phyloP scores from a whole-genome alignment of 2,888 invertebrate genomes.

The Elmis aenea region DNA sequence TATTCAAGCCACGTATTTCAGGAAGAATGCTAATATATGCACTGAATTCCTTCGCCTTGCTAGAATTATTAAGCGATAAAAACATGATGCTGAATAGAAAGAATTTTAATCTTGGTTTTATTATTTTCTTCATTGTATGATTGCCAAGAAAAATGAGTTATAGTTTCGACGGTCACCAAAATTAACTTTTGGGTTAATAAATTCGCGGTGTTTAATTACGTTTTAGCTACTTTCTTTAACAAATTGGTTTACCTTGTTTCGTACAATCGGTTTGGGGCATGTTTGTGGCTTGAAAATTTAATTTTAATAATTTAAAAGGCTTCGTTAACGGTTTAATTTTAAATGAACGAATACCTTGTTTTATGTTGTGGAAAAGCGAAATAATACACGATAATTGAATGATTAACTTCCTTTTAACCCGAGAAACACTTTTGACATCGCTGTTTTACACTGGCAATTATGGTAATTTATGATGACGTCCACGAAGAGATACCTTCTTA shows the following conservation, averaged over 20 bases:
- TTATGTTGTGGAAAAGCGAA: slow-evolving; percentile 7
- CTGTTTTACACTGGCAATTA: slow-evolving; percentile 8
- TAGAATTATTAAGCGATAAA: slow-evolving; percentile 18
- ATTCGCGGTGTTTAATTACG: no score
- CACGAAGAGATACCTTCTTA: slow-evolving; percentile 2
- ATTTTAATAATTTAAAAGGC: no score
- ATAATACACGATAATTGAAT: slow-evolving; percentile 12
- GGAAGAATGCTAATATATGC: slow-evolving; percentile 16
- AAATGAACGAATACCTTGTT: no score
- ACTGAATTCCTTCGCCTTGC: slow-evolving; percentile 11
- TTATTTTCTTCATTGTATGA: slow-evolving; percentile 8
- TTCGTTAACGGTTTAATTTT: no score
- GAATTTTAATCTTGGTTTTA: slow-evolving; percentile 16
- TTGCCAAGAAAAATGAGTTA: slow-evolving; percentile 9
- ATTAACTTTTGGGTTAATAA: no score
- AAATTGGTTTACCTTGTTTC: no score
- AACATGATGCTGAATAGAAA: slow-evolving; percentile 14
- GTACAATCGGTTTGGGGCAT: no score
- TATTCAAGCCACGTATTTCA: slow-evolving; percentile 11
- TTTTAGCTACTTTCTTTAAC: no score
- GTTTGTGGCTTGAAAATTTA: no score
- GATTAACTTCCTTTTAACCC: slow-evolving; percentile 10
- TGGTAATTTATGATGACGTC: slow-evolving; percentile 6
- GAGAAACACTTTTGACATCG: slow-evolving; percentile 6
- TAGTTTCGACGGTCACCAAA: slow-evolving; percentile 7